Evolutionary conservation across 2,888 invertebrate genomes (phyloP).

Genomic region (Octodonta nipae): DNA sequence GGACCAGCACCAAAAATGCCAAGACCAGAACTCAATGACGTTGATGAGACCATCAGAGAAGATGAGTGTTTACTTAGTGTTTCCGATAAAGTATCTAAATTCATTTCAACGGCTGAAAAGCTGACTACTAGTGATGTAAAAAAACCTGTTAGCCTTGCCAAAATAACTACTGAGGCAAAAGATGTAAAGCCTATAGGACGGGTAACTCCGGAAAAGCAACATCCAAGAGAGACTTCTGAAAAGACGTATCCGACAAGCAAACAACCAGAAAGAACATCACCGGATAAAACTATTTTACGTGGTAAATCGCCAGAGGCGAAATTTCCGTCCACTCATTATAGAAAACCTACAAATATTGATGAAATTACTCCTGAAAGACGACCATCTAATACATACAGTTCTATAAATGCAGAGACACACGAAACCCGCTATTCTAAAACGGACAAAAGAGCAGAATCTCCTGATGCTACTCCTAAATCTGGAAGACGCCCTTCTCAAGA

Average conservation of each 20-base stretch:
- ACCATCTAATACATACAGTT: slow-evolving; percentile 18
- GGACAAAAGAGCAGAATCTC: slow-evolving; percentile 11
- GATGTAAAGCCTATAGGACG: slow-evolving; percentile 11
- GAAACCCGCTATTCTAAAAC: slow-evolving; percentile 12
- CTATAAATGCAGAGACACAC: slow-evolving; percentile 11
- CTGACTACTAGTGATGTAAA: slow-evolving; percentile 18
- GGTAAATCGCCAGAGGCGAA: not conserved
- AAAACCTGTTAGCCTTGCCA: slow-evolving; percentile 18
- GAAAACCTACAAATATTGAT: slow-evolving; percentile 8
- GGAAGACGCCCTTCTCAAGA: slow-evolving; percentile 31
- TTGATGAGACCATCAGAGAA: slow-evolving; percentile 28
- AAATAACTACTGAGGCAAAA: slow-evolving; percentile 12
- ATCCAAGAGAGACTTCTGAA: slow-evolving; percentile 9
- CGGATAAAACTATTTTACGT: not conserved
- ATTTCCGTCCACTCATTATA: slow-evolving; percentile 5
- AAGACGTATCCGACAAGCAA: not conserved
- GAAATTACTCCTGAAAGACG: slow-evolving; percentile 20
- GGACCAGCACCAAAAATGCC: slow-evolving; percentile 31
- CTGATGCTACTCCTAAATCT: slow-evolving; percentile 26
- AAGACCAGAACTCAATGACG: slow-evolving; percentile 31
- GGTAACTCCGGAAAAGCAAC: slow-evolving; percentile 17
- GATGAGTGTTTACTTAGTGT: slow-evolving; percentile 49
- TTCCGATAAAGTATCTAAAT: slow-evolving; percentile 52
- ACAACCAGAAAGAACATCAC: not conserved
- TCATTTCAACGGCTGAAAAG: slow-evolving; percentile 48